These are phyloP conservation scores for Etheostoma cragini DNA, from an alignment of 2,113 vertebrate genomes.

Conservation along the genomic window DNA sequence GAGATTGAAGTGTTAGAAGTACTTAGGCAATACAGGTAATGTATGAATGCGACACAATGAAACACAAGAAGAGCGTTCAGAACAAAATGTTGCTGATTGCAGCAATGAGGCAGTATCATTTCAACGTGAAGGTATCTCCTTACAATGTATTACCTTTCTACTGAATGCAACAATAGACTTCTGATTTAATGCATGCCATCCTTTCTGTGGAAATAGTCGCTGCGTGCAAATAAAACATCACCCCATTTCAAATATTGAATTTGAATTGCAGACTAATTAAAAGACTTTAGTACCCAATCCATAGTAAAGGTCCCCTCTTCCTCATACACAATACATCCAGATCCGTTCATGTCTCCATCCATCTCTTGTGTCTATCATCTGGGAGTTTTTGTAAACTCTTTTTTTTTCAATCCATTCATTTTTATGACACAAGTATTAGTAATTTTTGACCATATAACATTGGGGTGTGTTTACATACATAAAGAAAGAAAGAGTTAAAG, in stretches of 20 bases:
- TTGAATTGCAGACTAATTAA: background rate
- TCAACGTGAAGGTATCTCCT: background rate
- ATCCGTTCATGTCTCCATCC: background rate
- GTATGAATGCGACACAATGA: constrained; percentile 29
- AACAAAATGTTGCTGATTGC: constrained; percentile 27
- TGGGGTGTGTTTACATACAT: too few species aligned
- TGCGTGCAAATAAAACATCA: background rate
- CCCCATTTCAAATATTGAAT: background rate
- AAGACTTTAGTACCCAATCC: background rate
- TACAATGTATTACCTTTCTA: background rate
- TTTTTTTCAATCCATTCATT: too few species aligned
- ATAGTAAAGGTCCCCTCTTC: background rate
- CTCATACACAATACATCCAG: background rate
- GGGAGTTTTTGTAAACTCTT: background rate
- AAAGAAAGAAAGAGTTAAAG: background rate
- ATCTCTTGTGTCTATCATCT: background rate
- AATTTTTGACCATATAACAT: background rate
- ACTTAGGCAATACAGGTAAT: background rate
- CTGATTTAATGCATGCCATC: background rate
- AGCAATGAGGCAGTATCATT: constrained; percentile 4
- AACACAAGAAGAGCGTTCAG: constrained; percentile 27
- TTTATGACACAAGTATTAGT: too few species aligned
- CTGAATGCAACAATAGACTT: background rate
- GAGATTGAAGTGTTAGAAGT: background rate
- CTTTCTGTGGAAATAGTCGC: background rate